Base-by-base conservation (phyloP, 2,797 vertebrate genomes). In the Catamblyrhynchus diadema region DNA sequence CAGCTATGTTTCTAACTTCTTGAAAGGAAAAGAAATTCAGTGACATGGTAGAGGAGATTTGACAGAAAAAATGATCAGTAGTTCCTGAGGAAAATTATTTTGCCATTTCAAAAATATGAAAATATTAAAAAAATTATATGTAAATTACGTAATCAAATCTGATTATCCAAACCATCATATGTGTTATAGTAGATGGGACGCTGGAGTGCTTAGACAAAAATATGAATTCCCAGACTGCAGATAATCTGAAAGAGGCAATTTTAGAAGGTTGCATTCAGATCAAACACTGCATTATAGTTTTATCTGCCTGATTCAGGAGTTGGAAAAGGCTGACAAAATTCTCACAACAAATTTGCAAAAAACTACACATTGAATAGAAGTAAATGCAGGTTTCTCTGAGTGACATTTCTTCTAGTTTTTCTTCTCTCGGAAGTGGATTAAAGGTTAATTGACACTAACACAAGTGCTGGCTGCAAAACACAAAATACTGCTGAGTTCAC, bases 401-500 rank as follows among this genome's bases (percentile, higher is more conserved):
- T 95, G 59, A 71, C 53, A 89, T 91, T 91, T 91, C 61, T 74
- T 87, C n/a, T 72, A 23, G 28, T 32, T 37, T 37, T 39, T 37
- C 12, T 8, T 45, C 25, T 71, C 67, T 78, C 24, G 27, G 13
- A 93, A 94, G 59, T 81, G 47, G 71, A 95, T 96, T 94, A 71
- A 80, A 89, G 69, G 74, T 96, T 95, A 97, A 97, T 96, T 97
- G 71, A 87, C 69, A 44, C 73, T 94, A 88, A 94, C 66, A 94
- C 13, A 95, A 96, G 83, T 95, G 65, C 74, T 97, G 91, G 50
- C 79, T 90, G 81, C 54, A 92, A 86, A 96, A 96, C 95, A 95
- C 51, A 95, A 93, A 97, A 93, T 92, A 93, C 75, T 96, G 89
- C 94, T 95, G 89, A 95, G 86, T 95, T 96, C 93, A 97, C 94